A percentile compares a stretch with the other conserved stretches of the same genome.
phyloP scores from a whole-genome alignment of 2,113 vertebrate species.

The Heterochromis multidens region DNA sequence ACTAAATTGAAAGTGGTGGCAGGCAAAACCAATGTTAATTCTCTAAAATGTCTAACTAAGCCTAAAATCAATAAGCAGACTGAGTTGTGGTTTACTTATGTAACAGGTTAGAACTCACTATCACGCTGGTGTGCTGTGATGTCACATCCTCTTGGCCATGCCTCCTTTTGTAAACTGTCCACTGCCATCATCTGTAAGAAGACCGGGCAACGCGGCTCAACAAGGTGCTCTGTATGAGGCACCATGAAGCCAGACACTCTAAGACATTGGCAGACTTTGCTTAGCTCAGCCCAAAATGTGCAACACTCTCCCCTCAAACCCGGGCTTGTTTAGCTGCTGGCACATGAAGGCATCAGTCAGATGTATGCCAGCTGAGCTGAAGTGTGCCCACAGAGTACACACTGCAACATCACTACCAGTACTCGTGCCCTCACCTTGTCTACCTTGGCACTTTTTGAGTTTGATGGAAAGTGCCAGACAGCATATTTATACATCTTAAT shows the following conservation, averaged over 20 bases:
- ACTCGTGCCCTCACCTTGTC: conserved; percentile 58
- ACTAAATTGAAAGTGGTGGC: neutral
- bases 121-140: neutral
- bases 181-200: conserved; percentile 13
- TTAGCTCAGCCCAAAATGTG: conserved; percentile 46
- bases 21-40: neutral
- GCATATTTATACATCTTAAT: conserved; percentile 75
- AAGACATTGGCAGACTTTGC: conserved; percentile 62
- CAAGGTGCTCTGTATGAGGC: conserved; percentile 35
- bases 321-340: conserved; percentile 68
- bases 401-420: conserved; percentile 42
- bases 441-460: conserved; percentile 67
- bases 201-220: conserved; percentile 6
- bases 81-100: neutral
- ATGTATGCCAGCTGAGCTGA: conserved; percentile 62
- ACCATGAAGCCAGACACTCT: conserved; percentile 47
- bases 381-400: conserved; percentile 60
- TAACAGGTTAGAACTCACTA: neutral
- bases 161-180: conserved; percentile 8
- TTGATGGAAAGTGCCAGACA: conserved; percentile 60
- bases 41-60: neutral
- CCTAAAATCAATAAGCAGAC: neutral
- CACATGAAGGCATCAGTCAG: conserved; percentile 43
- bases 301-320: conserved; percentile 53
- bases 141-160: conserved; percentile 16